Evolutionary conservation across 2,113 vertebrate genomes (phyloP).

Genomic region (Nicator chloris): DNA sequence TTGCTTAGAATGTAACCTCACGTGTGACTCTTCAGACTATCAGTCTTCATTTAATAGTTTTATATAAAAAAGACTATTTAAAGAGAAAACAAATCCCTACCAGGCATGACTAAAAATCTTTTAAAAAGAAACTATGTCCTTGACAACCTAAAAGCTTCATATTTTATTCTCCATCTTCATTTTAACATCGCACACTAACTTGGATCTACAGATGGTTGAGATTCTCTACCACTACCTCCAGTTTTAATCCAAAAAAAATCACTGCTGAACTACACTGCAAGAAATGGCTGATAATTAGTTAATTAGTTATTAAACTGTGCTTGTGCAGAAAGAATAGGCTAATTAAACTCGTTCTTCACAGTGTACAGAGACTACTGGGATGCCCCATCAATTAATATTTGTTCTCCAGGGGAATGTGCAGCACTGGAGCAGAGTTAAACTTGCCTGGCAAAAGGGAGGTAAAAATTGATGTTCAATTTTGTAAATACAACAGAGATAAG

Average conservation of each 20-base stretch:
- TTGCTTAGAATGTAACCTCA: background rate
- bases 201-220: background rate
- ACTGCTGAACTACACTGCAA: background rate
- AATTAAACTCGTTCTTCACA: too few species aligned
- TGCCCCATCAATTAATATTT: too few species aligned
- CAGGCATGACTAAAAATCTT: background rate
- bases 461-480: background rate
- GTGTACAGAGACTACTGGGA: too few species aligned
- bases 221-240: background rate
- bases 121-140: background rate
- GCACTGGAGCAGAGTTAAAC: background rate
- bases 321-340: background rate
- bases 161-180: background rate
- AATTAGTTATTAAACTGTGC: background rate
- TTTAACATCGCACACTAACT: background rate
- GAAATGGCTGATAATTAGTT: background rate
- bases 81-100: background rate
- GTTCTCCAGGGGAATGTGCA: too few species aligned
- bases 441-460: background rate
- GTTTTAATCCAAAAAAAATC: background rate
- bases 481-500: background rate
- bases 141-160: background rate
- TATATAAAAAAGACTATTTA: background rate
- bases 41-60: background rate
- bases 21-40: background rate